Evolutionary conservation across 2,113 vertebrate species (phyloP).

Genomic region (Pluvianellus socialis): DNA sequence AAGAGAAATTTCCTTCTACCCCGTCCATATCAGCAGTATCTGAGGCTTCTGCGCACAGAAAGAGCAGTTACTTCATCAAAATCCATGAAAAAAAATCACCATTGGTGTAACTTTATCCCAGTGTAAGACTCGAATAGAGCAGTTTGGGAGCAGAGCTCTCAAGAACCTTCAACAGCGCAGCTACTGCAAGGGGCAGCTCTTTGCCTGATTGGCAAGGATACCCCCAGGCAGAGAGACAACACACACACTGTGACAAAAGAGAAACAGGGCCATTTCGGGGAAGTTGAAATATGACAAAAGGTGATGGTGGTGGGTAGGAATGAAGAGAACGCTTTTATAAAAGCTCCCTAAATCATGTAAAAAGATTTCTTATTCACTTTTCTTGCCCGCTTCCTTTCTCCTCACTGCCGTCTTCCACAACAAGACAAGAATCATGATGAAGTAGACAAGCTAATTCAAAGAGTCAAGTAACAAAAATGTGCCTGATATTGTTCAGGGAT

Average conservation of each 20-base stretch:
- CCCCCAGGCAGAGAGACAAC: no score
- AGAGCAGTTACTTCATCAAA: not conserved
- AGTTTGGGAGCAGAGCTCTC: not conserved
- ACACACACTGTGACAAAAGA: not conserved
- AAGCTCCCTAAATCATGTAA: not conserved
- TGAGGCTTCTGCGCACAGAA: not conserved
- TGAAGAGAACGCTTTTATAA: not conserved
- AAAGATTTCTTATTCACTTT: no score
- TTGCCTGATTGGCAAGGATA: no score
- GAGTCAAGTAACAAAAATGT: no score
- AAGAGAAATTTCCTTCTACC: not conserved
- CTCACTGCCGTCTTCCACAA: no score
- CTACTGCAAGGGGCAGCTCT: not conserved
- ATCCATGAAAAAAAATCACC: not conserved
- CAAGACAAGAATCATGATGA: no score
- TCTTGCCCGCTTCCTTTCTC: no score
- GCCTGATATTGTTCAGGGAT: no score
- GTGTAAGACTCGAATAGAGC: not conserved
- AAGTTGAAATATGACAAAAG: not conserved
- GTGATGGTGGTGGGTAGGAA: not conserved
- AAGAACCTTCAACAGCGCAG: fast-evolving
- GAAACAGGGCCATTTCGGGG: not conserved
- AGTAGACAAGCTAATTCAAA: no score
- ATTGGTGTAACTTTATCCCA: not conserved
- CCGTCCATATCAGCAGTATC: not conserved